Base-by-base conservation (phyloP, 2,113 vertebrate species). In the Nesoenas mayeri region DNA sequence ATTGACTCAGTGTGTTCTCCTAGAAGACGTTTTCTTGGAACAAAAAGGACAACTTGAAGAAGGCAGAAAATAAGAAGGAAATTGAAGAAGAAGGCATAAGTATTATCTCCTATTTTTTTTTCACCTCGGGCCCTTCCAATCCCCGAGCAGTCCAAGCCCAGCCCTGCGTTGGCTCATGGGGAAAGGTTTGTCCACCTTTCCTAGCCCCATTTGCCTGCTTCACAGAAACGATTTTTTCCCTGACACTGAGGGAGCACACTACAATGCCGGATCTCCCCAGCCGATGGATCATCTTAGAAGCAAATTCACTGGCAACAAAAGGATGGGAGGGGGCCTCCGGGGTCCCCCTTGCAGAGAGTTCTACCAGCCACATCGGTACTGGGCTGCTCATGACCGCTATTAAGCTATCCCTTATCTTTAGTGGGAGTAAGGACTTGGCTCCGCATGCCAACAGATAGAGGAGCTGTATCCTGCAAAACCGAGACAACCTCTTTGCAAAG, bases 121-220 rank as follows among this genome's bases (percentile, higher is more conserved):
- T 22, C 26, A 17, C 31, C 0, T 0, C 3, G 1, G 9, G 1
- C 5, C 9, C 12, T 11, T 81, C 28, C 8, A 0, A 16, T 5
- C 5, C 8, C n/a, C 2, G 2, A 44, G 10, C 48, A 50, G 25
- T 24, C 18, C 40, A 31, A 83, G n/a, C 3, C 17, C 32, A 74
- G 25, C 18, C 40, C 18, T 60, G 38, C 10, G 50, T 65, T 12
- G 42, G 42, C 25, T 40, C 21, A 0, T 25, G 5, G 10, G 28
- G 72, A 80, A 61, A 69, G 9, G 14, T 81, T 29, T 58, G 22
- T 19, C 34, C 32, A 73, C 26, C 50, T 80, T 88, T 79, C 26
- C 44, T 40, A 88, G 32, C 5, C n/a, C 18, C 42, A 28, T 62
- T 19, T 67, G 22, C 42, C 15, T 5, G 1, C 20, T 65, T 82